These are phyloP conservation scores for Cyprinodon brontotheroides DNA, from an alignment of 2,113 vertebrate species.

Conservation along the genomic window DNA sequence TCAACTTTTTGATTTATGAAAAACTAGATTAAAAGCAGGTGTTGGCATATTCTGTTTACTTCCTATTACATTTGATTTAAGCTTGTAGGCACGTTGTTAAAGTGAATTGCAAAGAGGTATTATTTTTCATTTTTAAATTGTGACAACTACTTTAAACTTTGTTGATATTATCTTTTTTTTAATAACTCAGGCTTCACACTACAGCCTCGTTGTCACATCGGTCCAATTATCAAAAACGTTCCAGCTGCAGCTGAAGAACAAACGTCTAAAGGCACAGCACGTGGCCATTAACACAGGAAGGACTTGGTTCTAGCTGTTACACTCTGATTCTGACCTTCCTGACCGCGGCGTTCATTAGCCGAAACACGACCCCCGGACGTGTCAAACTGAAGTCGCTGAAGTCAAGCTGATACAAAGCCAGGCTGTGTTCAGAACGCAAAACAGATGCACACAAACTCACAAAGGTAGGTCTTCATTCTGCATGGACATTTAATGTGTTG, in stretches of 20 bases:
- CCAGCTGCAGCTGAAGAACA: slow-evolving; percentile 22
- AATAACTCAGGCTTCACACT: not conserved
- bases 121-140: not conserved
- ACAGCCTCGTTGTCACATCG: slow-evolving; percentile 29
- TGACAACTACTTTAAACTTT: not conserved
- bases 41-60: not conserved
- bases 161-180: slow-evolving; percentile 3
- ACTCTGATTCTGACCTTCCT: slow-evolving; percentile 49
- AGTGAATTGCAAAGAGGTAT: not conserved
- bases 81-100: not conserved
- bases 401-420: slow-evolving; percentile 50
- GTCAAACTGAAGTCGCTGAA: slow-evolving; percentile 33
- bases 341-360: slow-evolving; percentile 45
- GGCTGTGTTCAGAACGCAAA: slow-evolving; percentile 15
- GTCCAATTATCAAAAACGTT: slow-evolving; percentile 22
- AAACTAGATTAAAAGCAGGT: not conserved
- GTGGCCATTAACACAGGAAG: slow-evolving; percentile 54
- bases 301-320: slow-evolving; percentile 32
- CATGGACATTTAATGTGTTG: not conserved
- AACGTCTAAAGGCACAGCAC: slow-evolving; percentile 26
- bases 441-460: slow-evolving; percentile 9
- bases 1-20: too few species aligned
- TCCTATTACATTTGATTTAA: not conserved
- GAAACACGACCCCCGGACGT: slow-evolving; percentile 30
- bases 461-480: not conserved